phyloP scores from a whole-genome alignment of 1,140 invertebrate genomes.

The Tetragnatha versicolor region DNA sequence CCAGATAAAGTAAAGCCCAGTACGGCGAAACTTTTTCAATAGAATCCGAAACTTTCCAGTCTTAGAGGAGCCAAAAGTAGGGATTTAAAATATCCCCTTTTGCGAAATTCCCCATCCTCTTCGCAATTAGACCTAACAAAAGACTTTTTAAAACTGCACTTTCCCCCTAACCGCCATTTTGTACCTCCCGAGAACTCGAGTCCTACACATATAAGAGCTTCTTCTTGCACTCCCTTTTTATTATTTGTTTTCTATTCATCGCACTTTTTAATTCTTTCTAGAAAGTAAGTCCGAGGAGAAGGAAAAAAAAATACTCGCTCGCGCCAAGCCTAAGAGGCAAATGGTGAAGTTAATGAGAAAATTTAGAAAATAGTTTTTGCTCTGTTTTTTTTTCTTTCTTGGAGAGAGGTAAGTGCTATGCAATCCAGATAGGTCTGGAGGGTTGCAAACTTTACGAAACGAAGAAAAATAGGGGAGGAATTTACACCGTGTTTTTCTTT shows the following conservation, averaged over 20 bases:
- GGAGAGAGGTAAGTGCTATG: neutral
- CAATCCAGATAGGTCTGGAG: neutral
- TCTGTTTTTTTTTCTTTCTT: too few species aligned
- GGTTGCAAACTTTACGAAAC: neutral
- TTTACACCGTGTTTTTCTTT: neutral
- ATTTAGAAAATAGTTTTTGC: constrained; percentile 15
- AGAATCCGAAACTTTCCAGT: too few species aligned
- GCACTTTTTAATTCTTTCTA: neutral
- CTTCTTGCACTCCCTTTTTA: too few species aligned
- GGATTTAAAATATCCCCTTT: too few species aligned
- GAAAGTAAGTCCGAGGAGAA: neutral
- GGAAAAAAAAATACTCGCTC: too few species aligned
- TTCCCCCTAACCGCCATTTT: neutral
- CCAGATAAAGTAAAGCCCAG: too few species aligned
- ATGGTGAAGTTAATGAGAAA: constrained; percentile 32
- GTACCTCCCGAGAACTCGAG: neutral
- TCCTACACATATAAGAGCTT: too few species aligned
- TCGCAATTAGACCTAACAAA: constrained; percentile 15
- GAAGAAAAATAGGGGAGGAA: neutral
- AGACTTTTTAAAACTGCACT: neutral
- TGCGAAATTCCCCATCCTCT: neutral
- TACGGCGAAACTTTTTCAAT: too few species aligned
- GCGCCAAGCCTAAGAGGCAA: neutral
- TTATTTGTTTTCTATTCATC: neutral
- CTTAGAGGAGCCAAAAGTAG: too few species aligned